phyloP scores from a whole-genome alignment of 1,140 invertebrate species.

The Chionoecetes opilio region DNA sequence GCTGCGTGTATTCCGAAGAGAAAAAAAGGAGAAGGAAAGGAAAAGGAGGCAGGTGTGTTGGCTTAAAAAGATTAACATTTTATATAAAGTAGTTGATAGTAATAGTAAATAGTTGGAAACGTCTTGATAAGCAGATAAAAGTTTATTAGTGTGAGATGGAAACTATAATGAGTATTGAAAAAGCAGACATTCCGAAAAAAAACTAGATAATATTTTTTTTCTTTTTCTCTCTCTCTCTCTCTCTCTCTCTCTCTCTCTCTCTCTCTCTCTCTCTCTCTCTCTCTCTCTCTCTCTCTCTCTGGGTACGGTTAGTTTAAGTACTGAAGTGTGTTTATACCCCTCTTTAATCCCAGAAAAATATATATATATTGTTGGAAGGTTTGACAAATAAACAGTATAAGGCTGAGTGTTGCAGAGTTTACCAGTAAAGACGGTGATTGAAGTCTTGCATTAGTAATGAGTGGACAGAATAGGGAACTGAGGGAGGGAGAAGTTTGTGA shows the following conservation, averaged over 20 bases:
- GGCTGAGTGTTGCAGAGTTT: too few relatives aligned
- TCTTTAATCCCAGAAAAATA: background rate
- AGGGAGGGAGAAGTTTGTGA: too few relatives aligned
- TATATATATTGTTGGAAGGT: too few relatives aligned
- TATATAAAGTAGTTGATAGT: background rate
- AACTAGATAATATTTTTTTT: background rate
- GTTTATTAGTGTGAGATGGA: background rate
- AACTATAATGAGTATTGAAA: too few relatives aligned
- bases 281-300: background rate
- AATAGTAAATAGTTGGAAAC: background rate
- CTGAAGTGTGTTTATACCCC: background rate
- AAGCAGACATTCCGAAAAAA: background rate
- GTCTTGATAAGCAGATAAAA: background rate
- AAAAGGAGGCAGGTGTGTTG: background rate
- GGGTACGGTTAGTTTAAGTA: too few relatives aligned
- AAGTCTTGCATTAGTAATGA: too few relatives aligned
- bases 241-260: constrained; percentile 18
- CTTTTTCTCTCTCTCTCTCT: constrained; percentile 6
- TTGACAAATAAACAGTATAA: too few relatives aligned
- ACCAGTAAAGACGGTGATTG: too few relatives aligned
- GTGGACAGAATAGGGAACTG: too few relatives aligned
- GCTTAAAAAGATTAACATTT: background rate
- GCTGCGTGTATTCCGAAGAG: background rate
- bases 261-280: constrained; percentile 18
- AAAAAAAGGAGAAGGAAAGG: background rate